phyloP scores from a whole-genome alignment of 92 coral and sea anemone genomes.

The Umimayanthus chanpuru region DNA sequence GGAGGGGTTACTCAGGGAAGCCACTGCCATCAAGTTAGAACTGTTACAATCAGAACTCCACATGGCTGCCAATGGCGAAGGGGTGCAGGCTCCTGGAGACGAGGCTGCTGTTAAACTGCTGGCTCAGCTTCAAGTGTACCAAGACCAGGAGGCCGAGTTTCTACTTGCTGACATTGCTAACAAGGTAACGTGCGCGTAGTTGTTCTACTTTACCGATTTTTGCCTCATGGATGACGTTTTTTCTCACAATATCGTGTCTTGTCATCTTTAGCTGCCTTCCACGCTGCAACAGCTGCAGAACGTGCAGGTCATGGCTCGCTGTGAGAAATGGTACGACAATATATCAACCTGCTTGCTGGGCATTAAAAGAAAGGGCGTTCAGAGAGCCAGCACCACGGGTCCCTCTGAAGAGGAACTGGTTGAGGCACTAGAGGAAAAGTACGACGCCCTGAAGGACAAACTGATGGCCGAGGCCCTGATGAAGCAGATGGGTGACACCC shows the following conservation, averaged over 20 bases:
- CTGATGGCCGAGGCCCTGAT: slow-evolving; percentile 87
- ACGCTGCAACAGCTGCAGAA: slow-evolving; percentile 87
- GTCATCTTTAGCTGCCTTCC: slow-evolving; percentile 60
- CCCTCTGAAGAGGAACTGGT: slow-evolving; percentile 94
- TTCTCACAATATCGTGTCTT: background rate
- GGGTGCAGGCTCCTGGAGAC: slow-evolving; percentile 60
- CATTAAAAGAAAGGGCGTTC: slow-evolving; percentile 69
- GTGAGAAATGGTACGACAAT: slow-evolving; percentile 98
- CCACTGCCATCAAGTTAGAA: slow-evolving; percentile 79
- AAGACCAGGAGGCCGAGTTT: slow-evolving; percentile 92
- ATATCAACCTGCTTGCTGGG: slow-evolving; percentile 89
- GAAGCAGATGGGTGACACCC: slow-evolving; percentile 95
- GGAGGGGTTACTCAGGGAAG: slow-evolving; percentile 82
- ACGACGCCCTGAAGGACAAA: slow-evolving; percentile 94
- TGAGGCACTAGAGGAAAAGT: slow-evolving; percentile 92
- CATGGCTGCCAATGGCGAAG: slow-evolving; percentile 56
- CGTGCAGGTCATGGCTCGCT: slow-evolving; percentile 86
- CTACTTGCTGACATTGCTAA: slow-evolving; percentile 80
- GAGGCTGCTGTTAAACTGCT: slow-evolving; percentile 73
- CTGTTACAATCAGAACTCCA: slow-evolving; percentile 49
- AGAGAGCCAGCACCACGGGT: slow-evolving; percentile 56
- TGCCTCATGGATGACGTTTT: background rate
- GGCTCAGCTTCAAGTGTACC: slow-evolving; percentile 91
- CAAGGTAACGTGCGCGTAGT: slow-evolving; percentile 57
- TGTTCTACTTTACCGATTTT: background rate